Evolutionary conservation across 2,113 vertebrate genomes (phyloP), one percentile per base, ranked within the genome.

Genomic region (Papio anubis): DNA sequence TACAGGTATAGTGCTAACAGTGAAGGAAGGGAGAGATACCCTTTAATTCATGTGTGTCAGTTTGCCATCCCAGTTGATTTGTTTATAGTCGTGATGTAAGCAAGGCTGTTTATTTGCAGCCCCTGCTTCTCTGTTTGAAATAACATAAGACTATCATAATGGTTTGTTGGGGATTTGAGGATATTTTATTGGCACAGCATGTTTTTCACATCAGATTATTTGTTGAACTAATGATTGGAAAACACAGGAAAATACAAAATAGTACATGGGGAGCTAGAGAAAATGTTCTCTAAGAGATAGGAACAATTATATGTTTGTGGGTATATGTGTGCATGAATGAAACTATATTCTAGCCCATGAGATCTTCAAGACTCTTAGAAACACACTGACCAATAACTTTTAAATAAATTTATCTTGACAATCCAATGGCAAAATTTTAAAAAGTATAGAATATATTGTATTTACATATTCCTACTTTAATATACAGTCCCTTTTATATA

Each of bases 161-260:
- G 10, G 23, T 82, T 82, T 35, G 23, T 92, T 68, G 35, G 75
- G n/a, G 87, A 84, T 93, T 40, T 94, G 80, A 94, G 30, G 82
- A 95, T 97, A 94, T 83, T 98, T 35, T 76, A 96, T 95, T 83
- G 93, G 78, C 32, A 82, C 64, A 96, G 79, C 75, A 90, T 83
- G 96, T 98, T 98, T 97, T 97, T 95, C 97, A 92, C 88, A 97
- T 96, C 95, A 98, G 79, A 97, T 97, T 98, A 97, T 98, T 98
- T 98, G 97, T 98, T 98, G 93, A 98, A 97, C 92, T 98, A 98
- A 98, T 98, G 97, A 96, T 94, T 94, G 93, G 97, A 98, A 90
- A 98, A 88, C 97, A 96, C 43, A 97, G 88, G 93, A 93, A 98
- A 98, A 98, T 96, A 9, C 21, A 98, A 98, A 98, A 97, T 90